Evolutionary conservation across 1,140 invertebrate species (phyloP), one percentile per base, ranked within the genome.

Genomic region (Drosophila pruinosa): DNA sequence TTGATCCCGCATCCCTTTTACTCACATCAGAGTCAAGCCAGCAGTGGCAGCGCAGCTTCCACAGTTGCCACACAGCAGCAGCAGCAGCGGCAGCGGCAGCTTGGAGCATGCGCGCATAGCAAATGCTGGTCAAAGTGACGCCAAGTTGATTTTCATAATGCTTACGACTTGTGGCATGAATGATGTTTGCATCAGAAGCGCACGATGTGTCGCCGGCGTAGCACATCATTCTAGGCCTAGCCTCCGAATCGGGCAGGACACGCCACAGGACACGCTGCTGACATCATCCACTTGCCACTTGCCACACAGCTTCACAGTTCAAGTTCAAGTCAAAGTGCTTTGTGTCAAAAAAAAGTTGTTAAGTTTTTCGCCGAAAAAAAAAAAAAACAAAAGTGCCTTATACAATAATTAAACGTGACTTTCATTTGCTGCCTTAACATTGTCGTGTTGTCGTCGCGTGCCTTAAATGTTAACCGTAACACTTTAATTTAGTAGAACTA

Each of bases 181-280:
- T 90, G 74, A 90, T 89, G 75, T 78, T 80, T 69, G 64, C 63
- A 34, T 77, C 89, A 90, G 89, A 90, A 90, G 89, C 78, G 72
- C 81, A 78, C 75, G 89, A 89, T 90, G 85, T 90, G 89, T 88
- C 75, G 85, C 64, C 78, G 81, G 81, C 72, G 80, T 75, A 89
- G 76, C 89, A 91, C 88, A 91, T 91, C 90, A 91, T 90, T 91
- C 90, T 91, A 91, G 90, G 90, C 90, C 90, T 91, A 91, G 90
- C 90, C 90, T 83, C 83, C 82, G 88, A 91, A 89, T 15, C 88
- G 83, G 90, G 74, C 85, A 91, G 83, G 75, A 91, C 89, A 78
- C 86, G 65, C 81, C 77, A 82, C n/a, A n/a, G n/a, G n/a, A n/a
- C n/a, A n/a, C n/a, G 57, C 43, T 3, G 65, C 71, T 48, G 47